phyloP scores from a whole-genome alignment of 2,888 invertebrate species.

The Synergus gifuensis region DNA sequence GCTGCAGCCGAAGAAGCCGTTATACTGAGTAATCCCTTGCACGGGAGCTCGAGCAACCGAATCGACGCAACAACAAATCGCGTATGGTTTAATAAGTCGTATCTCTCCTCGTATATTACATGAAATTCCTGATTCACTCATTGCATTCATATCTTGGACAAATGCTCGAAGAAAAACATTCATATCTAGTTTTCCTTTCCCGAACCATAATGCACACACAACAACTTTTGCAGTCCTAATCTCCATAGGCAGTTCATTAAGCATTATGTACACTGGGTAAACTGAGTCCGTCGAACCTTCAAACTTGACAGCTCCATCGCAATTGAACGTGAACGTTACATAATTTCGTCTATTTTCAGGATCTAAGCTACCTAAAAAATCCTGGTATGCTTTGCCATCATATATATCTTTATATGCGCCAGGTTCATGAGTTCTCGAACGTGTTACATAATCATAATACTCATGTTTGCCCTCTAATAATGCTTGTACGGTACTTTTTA shows the following conservation, averaged over 20 bases:
- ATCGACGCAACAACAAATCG: slow-evolving; percentile 45
- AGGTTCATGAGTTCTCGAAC: slow-evolving; percentile 30
- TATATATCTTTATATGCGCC: slow-evolving; percentile 45
- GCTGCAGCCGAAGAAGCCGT: slow-evolving; percentile 48
- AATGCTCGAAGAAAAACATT: slow-evolving; percentile 49
- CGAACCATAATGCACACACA: slow-evolving; percentile 48
- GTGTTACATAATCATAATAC: slow-evolving; percentile 46
- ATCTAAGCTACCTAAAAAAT: slow-evolving; percentile 46
- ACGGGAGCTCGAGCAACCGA: no score
- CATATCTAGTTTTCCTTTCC: slow-evolving; percentile 50
- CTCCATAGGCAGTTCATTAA: slow-evolving; percentile 49
- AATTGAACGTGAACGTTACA: slow-evolving; percentile 49
- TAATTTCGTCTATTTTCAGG: slow-evolving; percentile 43
- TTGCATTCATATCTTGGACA: slow-evolving; percentile 48
- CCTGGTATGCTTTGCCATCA: slow-evolving; percentile 47
- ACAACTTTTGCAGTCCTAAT: slow-evolving; percentile 38
- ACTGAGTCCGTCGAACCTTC: slow-evolving; percentile 46
- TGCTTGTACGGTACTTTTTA: slow-evolving; percentile 42
- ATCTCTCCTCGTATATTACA: slow-evolving; percentile 43
- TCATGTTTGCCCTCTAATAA: slow-evolving; percentile 44
- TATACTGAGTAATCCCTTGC: slow-evolving; percentile 50
- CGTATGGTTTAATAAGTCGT: slow-evolving; percentile 46
- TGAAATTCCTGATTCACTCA: slow-evolving; percentile 45
- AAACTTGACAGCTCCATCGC: slow-evolving; percentile 49
- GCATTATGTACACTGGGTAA: slow-evolving; percentile 50